A percentile compares a stretch with the other conserved stretches of the same genome.
Conservation (phyloP, 2,113 vertebrate genomes). For the Herpailurus yagouaroundi region DNA sequence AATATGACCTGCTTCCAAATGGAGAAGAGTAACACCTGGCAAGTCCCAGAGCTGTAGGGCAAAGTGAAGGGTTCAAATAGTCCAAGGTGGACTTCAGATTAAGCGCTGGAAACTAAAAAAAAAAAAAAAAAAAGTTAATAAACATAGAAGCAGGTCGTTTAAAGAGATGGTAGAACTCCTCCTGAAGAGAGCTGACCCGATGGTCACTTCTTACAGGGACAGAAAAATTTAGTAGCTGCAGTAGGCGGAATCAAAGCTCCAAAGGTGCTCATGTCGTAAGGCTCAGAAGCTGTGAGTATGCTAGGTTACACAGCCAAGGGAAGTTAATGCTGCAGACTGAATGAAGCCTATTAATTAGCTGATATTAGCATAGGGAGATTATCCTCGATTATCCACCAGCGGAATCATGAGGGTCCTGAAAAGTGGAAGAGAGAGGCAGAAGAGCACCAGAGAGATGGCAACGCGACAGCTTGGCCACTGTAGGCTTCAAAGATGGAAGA, state of each 20-base stretch:
- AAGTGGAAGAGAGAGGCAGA: neutral
- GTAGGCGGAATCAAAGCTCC: neutral
- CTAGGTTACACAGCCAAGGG: neutral
- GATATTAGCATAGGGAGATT: neutral
- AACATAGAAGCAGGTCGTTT: neutral
- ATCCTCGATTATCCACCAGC: neutral
- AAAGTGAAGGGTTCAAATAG: neutral
- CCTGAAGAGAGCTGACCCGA: neutral
- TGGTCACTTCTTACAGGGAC: neutral
- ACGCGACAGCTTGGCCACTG: fast-evolving
- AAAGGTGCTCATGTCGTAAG: neutral
- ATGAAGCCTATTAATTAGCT: neutral
- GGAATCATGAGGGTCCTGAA: neutral
- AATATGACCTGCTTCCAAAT: neutral
- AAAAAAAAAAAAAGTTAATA: neutral
- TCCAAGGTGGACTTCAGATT: neutral
- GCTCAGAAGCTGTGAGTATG: too few species aligned
- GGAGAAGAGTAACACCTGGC: neutral
- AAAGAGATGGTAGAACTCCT: neutral
- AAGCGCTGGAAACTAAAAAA: neutral
- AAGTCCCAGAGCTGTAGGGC: neutral
- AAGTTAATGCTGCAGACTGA: neutral
- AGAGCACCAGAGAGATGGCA: neutral
- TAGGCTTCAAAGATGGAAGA: neutral
- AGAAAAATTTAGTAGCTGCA: neutral